Base-by-base conservation (phyloP, 2,888 invertebrate genomes). In the Panzeria rudis region DNA sequence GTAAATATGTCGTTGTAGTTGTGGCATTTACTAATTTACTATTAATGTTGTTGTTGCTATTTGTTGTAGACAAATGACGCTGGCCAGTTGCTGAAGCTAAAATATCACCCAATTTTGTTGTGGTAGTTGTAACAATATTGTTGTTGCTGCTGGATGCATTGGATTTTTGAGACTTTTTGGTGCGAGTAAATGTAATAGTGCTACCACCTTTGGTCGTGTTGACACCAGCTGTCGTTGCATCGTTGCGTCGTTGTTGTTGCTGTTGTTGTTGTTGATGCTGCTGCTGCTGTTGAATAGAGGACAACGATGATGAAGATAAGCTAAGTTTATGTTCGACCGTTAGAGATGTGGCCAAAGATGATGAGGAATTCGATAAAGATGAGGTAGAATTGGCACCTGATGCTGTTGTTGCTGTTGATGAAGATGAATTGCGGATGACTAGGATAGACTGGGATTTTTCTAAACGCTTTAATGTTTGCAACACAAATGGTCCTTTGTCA, bases 381-480 rank as follows among this genome's bases (percentile, higher is more conserved):
- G 84, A 78, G 77, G 69, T 83, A 82, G 84, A 79, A 77, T 86
- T 86, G 72, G 84, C 73, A 77, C 87, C 83, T 80, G 86, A 80
- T 68, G 85, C 73, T 73, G 79, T 71, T 59, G 62, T 62, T 56
- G 83, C 81, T 78, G 87, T 73, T 79, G 88, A 72, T 64, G 87
- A 83, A 68, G 88, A 86, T 71, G 88, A 85, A 82, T 88, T 89
- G 71, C 93, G 90, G 88, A 93, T 92, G 47, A 93, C 92, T 83
- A 93, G 87, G 66, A 93, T 92, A 72, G 93, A 92, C 86, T 92
- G 93, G 0, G 93, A 92, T 88, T 93, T 92, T 88, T 93, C 93
- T 79, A 93, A 89, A 35, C 92, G 92, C 87, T 93, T 93, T 38
- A 93, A 89, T 61, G 92, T 93, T 88, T 93, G 92, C 87, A 93